Base-by-base conservation (phyloP, 92 coral and sea anemone genomes). In the Nematostella vectensis region DNA sequence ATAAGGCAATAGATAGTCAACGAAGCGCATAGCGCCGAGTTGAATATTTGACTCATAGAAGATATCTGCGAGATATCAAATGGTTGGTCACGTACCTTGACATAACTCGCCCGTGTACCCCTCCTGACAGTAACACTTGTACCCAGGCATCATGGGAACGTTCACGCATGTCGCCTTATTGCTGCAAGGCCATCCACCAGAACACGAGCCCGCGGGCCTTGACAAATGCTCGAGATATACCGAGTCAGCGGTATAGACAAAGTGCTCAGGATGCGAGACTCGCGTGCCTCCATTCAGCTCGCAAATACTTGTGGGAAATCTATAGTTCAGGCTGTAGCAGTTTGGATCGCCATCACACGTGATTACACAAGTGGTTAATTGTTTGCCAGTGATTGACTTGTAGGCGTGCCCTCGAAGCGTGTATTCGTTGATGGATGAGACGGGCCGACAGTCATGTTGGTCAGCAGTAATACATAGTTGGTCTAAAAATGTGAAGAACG, bases 161-260 rank as follows among this genome's bases (percentile, higher is more conserved):
- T 63, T 76, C 10, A 69, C 61, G 55, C 94, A 84, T 47, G 56
- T 84, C 29, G 74, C 87, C 11, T 44, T 52, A 76, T 84, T 76
- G 54, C 48, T 51, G 36, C 94, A 84, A 1, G 94, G 94, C 62
- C 61, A 56, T 48, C 59, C 70, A 12, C 77, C 76, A 16, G 56
- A 29, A 50, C 94, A 84, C 9, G 87, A 80, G 15, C 94, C 94
- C 38, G 61, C 56, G 23, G 87, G 94, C 48, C 94, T 76, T 33
- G 71, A 61, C 6, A 71, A 71, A 65, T 84, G 94, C 25, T 84
- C 94, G 24, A 79, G 47, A 42, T 84, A 70, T 4, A 79, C 64
- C 11, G 67, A 57, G 16, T 68, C 78, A 8, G 76, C 79, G 17
- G 67, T 66, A 25, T 59, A 75, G 26, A 26, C 30, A 47, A 84